Conservation (phyloP, 2,113 vertebrate species). For the Epinephelus lanceolatus region DNA sequence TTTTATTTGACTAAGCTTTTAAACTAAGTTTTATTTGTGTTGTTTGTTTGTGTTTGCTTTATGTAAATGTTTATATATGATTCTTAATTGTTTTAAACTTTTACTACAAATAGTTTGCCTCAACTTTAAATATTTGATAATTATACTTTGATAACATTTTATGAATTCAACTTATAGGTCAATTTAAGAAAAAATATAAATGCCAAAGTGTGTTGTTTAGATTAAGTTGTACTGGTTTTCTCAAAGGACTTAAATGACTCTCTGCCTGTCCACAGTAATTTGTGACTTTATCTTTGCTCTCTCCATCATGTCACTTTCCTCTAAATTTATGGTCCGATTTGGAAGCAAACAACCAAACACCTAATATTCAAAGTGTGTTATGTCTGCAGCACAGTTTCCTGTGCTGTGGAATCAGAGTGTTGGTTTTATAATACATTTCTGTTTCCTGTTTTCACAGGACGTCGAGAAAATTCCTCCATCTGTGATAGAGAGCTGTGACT, state of each 20-base stretch:
- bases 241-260: not conserved
- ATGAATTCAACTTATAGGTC: not conserved
- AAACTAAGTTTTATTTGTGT: not conserved
- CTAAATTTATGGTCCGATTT: not conserved
- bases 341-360: not conserved
- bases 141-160: not conserved
- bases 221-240: not conserved
- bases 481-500: slow-evolving; percentile 77
- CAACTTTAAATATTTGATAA: not conserved
- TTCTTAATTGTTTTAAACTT: not conserved
- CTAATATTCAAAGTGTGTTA: not conserved
- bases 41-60: not conserved
- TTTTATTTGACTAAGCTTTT: not conserved
- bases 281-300: not conserved
- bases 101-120: not conserved
- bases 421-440: slow-evolving; percentile 6
- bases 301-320: not conserved
- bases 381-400: not conserved
- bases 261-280: not conserved
- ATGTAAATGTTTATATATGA: not conserved
- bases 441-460: slow-evolving; percentile 71
- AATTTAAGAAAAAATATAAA: not conserved
- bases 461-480: slow-evolving; percentile 85
- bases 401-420: not conserved
- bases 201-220: accelerated